phyloP scores from a whole-genome alignment of 2,888 invertebrate species.

The Cartodere bifasciata region DNA sequence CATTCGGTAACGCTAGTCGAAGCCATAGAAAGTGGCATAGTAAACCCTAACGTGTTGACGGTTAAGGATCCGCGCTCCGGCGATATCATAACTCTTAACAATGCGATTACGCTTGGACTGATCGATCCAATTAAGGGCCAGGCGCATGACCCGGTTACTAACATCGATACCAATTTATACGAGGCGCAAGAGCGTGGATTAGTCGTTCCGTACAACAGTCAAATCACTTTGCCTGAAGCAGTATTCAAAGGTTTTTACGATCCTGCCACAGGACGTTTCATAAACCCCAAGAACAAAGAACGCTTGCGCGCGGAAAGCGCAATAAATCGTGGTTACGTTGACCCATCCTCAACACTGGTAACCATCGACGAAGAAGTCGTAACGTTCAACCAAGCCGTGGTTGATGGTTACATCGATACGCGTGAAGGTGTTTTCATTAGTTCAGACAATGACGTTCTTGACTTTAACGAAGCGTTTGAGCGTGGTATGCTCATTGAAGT shows the following conservation, averaged over 20 bases:
- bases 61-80: conserved; percentile 69
- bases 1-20: conserved; percentile 58
- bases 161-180: conserved; percentile 60
- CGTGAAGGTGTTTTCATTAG: conserved; percentile 55
- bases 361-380: conserved; percentile 67
- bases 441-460: conserved; percentile 44
- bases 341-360: conserved; percentile 76
- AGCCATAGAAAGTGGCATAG: conserved; percentile 59
- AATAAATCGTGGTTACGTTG: conserved; percentile 71
- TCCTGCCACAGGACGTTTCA: conserved; percentile 69
- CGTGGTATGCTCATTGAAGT: conserved; percentile 71
- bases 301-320: conserved; percentile 72
- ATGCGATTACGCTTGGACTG: conserved; percentile 64
- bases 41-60: conserved; percentile 64
- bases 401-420: conserved; percentile 63
- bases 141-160: conserved; percentile 61
- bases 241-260: conserved; percentile 88
- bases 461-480: conserved; percentile 78
- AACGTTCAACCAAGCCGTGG: conserved; percentile 72
- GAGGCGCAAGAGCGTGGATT: conserved; percentile 77
- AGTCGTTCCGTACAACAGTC: conserved; percentile 68
- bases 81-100: conserved; percentile 65
- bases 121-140: conserved; percentile 71
- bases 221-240: conserved; percentile 76
- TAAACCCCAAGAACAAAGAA: conserved; percentile 66